Percentiles rank a stretch among this genome's conserved stretches.
These are phyloP conservation scores for Coenonympha glycerion DNA, from an alignment of 2,888 invertebrate genomes.

Conservation along the genomic window DNA sequence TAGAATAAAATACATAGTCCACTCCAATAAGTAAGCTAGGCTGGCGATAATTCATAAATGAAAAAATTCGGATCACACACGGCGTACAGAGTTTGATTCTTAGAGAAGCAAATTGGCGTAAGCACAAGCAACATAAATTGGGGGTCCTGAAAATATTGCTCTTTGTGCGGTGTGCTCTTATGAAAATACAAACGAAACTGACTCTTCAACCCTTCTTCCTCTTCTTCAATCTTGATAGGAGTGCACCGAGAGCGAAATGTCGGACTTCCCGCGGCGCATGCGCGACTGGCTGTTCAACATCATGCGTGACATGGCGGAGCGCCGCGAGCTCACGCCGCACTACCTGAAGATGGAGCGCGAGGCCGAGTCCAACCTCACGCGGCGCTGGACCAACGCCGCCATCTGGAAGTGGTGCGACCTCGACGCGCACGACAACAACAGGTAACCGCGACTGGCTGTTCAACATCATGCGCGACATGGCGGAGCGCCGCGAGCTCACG, in stretches of 20 bases:
- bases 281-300: slow-evolving; percentile 99
- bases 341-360: slow-evolving; percentile 91
- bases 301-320: slow-evolving; percentile 94
- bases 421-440: slow-evolving; percentile 93
- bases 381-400: slow-evolving; percentile 93
- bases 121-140: no score
- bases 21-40: no score
- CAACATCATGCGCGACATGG: slow-evolving; percentile 96
- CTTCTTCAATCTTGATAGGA: no score
- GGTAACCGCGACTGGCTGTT: slow-evolving; percentile 93
- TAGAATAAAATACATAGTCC: no score
- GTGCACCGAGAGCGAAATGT: slow-evolving; percentile 90
- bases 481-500: slow-evolving; percentile 88
- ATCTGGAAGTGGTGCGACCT: slow-evolving; percentile 99
- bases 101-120: no score
- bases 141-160: no score
- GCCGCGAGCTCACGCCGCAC: slow-evolving; percentile 87
- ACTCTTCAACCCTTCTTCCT: no score
- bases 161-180: no score
- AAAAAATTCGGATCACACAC: no score
- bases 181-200: no score
- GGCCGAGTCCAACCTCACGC: slow-evolving; percentile 89
- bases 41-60: no score
- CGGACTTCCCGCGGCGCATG: slow-evolving; percentile 97
- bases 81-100: no score